Percentiles rank a stretch among this genome's conserved stretches.
These are phyloP conservation scores for Antennarius maculatus DNA, from an alignment of 2,797 vertebrate species.

Conservation along the genomic window DNA sequence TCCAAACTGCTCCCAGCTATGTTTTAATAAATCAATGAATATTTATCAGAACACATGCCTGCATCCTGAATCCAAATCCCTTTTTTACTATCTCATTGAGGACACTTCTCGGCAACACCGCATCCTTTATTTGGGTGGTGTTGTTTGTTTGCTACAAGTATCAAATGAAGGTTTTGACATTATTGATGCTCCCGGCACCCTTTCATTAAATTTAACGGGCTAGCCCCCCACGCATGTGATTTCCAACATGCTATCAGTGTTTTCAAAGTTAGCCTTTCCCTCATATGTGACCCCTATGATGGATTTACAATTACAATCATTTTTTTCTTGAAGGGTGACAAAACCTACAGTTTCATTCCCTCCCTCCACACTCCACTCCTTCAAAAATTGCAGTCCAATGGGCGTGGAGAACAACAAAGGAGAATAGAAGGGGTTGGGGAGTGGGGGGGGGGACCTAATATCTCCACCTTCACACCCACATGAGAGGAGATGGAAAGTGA, in stretches of 20 bases:
- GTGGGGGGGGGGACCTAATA: slow-evolving; percentile 3
- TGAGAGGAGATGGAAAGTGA: slow-evolving; percentile 39
- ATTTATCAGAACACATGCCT: slow-evolving; percentile 76
- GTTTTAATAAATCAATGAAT: slow-evolving; percentile 85
- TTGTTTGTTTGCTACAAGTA: slow-evolving; percentile 55
- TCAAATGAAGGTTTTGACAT: slow-evolving; percentile 57
- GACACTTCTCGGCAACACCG: slow-evolving; percentile 31
- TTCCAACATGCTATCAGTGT: slow-evolving; percentile 32
- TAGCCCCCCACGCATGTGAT: neutral
- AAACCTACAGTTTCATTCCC: slow-evolving; percentile 14
- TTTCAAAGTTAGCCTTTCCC: slow-evolving; percentile 25
- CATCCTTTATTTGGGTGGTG: slow-evolving; percentile 56
- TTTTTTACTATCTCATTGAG: slow-evolving; percentile 61
- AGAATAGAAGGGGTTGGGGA: neutral
- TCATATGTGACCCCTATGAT: slow-evolving; percentile 36
- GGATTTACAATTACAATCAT: slow-evolving; percentile 28
- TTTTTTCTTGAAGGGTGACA: slow-evolving; percentile 27
- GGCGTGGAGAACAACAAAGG: slow-evolving; percentile 8
- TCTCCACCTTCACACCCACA: slow-evolving; percentile 33
- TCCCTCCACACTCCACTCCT: slow-evolving; percentile 35
- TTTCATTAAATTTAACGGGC: slow-evolving; percentile 46
- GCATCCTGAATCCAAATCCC: slow-evolving; percentile 70
- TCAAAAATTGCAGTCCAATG: slow-evolving; percentile 45
- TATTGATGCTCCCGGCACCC: slow-evolving; percentile 24
- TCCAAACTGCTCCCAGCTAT: slow-evolving; percentile 75